Evolutionary conservation across 2,888 invertebrate species (phyloP).

Genomic region (Drosophila koepferae): DNA sequence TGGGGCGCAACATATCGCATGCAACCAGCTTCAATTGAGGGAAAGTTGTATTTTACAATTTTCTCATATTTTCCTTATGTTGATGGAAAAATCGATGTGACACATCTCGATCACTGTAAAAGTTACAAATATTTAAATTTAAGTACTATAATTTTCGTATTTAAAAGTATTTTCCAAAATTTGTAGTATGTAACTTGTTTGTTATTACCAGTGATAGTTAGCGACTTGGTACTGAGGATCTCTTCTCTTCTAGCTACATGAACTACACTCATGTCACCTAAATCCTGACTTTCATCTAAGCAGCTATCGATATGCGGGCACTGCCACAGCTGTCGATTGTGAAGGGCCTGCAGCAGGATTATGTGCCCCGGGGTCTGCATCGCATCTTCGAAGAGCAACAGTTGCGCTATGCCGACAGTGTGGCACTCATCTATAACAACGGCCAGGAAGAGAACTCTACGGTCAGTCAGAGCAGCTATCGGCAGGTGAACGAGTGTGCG

Average conservation of each 20-base stretch:
- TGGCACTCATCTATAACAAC: conserved; percentile 88
- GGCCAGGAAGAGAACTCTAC: conserved; percentile 34
- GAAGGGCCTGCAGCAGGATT: conserved; percentile 87
- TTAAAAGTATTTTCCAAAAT: not conserved
- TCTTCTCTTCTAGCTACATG: not conserved
- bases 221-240: not conserved
- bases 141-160: not conserved
- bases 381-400: conserved; percentile 87
- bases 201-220: not conserved
- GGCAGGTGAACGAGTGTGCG: conserved; percentile 85
- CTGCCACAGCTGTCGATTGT: conserved; percentile 90
- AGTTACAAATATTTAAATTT: not conserved
- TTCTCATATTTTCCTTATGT: not conserved
- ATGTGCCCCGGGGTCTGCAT: conserved; percentile 87
- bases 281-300: not conserved
- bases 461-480: conserved; percentile 82
- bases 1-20: not conserved
- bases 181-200: conserved; percentile 1
- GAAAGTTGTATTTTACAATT: not conserved
- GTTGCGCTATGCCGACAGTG: conserved; percentile 86
- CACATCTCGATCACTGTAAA: not conserved
- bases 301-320: conserved; percentile 88
- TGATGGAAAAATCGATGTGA: not conserved
- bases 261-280: not conserved
- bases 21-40: not conserved